Evolutionary conservation across 2,888 invertebrate species (phyloP).

Genomic region (Gastrophysa polygoni): DNA sequence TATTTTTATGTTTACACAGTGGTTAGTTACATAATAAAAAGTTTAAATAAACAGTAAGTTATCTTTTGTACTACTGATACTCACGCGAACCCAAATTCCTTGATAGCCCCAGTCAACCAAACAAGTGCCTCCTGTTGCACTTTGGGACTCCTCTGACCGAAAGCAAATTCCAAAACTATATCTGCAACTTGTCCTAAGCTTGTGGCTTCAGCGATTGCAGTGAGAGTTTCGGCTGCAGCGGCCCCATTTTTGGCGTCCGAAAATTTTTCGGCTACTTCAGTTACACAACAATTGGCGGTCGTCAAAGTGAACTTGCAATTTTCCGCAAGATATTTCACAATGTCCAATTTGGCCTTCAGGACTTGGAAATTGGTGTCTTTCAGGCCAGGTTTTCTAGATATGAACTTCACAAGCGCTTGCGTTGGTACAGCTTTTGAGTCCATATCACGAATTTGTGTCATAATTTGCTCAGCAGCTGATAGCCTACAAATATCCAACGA

Average conservation of each 20-base stretch:
- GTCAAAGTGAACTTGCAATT: conserved; percentile 73
- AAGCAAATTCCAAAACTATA: conserved; percentile 75
- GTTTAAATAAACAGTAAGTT: too few species aligned
- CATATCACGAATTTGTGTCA: conserved; percentile 66
- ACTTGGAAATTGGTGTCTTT: conserved; percentile 94
- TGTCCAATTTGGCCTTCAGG: conserved; percentile 80
- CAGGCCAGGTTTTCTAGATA: conserved; percentile 84
- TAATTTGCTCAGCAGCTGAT: conserved; percentile 74
- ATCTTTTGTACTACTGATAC: too few species aligned
- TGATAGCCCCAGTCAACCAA: conserved; percentile 80
- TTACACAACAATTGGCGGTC: conserved; percentile 75
- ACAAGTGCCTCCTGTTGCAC: conserved; percentile 84
- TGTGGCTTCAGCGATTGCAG: conserved; percentile 78
- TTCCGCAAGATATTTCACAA: conserved; percentile 78
- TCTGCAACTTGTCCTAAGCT: conserved; percentile 76
- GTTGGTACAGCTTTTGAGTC: conserved; percentile 69
- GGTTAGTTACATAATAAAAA: too few species aligned
- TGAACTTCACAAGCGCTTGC: conserved; percentile 75
- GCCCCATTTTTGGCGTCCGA: conserved; percentile 81
- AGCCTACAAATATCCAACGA: conserved; percentile 59
- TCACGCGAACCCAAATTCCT: conserved; percentile 87
- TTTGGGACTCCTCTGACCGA: conserved; percentile 88
- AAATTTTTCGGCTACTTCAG: conserved; percentile 83
- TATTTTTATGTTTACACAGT: too few species aligned
- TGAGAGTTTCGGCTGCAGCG: conserved; percentile 72